Base-by-base conservation (phyloP, 2,888 invertebrate genomes). In the Scaptomyza flava region DNA sequence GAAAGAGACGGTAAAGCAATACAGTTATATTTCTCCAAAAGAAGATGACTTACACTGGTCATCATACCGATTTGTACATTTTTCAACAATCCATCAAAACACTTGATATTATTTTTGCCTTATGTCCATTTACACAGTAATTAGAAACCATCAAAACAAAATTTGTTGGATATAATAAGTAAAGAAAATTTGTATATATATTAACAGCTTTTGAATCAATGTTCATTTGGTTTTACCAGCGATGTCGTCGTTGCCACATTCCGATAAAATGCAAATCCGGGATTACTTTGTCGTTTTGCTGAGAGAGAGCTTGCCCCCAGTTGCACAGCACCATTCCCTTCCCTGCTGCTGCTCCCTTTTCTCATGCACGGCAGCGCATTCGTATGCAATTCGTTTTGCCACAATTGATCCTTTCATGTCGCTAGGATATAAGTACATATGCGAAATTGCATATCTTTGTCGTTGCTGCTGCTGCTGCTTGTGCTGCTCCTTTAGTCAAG, bases 361-460 rank as follows among this genome's bases (percentile, higher is more conserved):
- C 57, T 7, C 58, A 53, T 68, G 52, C 72, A 63, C 48, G 68
- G 68, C 72, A 70, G 67, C 71, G 72, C 87, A 89, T 86, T 86
- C 85, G 89, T 88, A 86, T 86, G 85, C 85, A 86, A 86, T 86
- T 88, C 85, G 85, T 87, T 86, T 88, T 89, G 89, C 85, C 85
- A 86, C 85, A 86, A 86, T 86, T 86, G 85, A 86, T 86, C 85
- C 85, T 86, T 86, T 86, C 89, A 87, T 85, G 89, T 85, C 87
- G 87, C 89, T 84, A 81, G 89, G 89, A 85, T 85, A 85, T 88
- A 89, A 87, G 85, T 88, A 88, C 85, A 88, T 85, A 85, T 85
- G 88, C 84, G 87, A 88, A 85, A 85, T 85, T 85, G 84, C 84
- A 85, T 85, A 85, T 85, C 88, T 85, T 88, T 88, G 85, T 77